These are phyloP conservation scores for Pipistrellus kuhlii DNA, from an alignment of 2,797 vertebrate species.

Conservation along the genomic window DNA sequence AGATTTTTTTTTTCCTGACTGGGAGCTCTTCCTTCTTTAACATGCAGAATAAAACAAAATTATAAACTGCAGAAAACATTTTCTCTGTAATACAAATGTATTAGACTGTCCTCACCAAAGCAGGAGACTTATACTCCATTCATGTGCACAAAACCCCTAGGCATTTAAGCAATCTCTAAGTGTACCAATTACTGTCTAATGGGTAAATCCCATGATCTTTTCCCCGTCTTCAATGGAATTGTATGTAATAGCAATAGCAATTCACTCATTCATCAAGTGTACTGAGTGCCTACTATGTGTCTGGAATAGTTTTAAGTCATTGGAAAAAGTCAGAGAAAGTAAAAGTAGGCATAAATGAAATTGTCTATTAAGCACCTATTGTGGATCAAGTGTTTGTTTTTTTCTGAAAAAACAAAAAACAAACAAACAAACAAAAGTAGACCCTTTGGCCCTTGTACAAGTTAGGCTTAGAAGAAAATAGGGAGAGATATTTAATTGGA, in stretches of 20 bases:
- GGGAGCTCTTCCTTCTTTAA: slow-evolving; percentile 15
- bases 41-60: background rate
- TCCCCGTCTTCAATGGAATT: slow-evolving; percentile 40
- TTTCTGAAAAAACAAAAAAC: background rate
- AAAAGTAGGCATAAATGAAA: background rate
- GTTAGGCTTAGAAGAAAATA: background rate
- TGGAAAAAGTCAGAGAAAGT: slow-evolving; percentile 28
- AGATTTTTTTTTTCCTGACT: slow-evolving; percentile 20
- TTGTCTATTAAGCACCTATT: background rate
- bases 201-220: slow-evolving; percentile 55
- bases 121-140: slow-evolving; percentile 4
- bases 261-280: background rate
- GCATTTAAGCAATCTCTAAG: slow-evolving; percentile 37
- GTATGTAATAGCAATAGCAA: background rate
- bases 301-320: background rate
- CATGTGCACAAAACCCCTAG: slow-evolving; percentile 42
- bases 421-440: background rate
- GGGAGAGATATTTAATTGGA: background rate
- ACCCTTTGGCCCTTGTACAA: background rate
- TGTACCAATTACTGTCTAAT: slow-evolving; percentile 55
- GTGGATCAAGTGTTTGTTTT: background rate
- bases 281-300: slow-evolving; percentile 23
- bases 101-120: background rate
- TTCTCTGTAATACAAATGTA: background rate
- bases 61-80: background rate